phyloP scores from a whole-genome alignment of 1,140 invertebrate genomes.

The Tachypleus tridentatus region DNA sequence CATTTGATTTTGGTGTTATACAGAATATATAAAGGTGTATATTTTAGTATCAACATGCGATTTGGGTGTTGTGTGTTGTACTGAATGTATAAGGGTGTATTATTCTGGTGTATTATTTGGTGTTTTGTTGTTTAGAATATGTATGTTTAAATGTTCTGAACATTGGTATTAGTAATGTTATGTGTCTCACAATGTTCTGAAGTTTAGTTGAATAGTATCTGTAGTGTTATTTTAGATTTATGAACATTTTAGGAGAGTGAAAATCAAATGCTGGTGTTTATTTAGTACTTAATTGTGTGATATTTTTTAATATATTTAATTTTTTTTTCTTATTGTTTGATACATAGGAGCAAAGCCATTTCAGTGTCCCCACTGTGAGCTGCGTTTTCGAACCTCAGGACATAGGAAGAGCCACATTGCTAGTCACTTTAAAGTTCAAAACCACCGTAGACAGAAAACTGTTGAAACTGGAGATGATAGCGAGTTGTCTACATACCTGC shows the following conservation, averaged over 20 bases:
- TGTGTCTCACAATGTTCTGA: too few relatives aligned
- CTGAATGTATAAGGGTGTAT: too few relatives aligned
- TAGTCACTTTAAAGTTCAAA: conserved; percentile 28
- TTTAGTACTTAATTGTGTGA: conserved; percentile 3
- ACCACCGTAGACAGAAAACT: too few relatives aligned
- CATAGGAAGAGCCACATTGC: conserved; percentile 38
- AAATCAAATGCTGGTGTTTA: not conserved
- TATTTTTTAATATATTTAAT: conserved; percentile 18
- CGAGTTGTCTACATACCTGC: too few relatives aligned
- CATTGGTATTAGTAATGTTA: not conserved
- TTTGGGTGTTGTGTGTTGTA: too few relatives aligned
- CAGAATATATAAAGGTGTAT: too few relatives aligned
- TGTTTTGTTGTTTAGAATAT: not conserved
- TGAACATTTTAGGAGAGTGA: too few relatives aligned
- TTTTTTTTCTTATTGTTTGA: conserved; percentile 20
- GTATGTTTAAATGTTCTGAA: not conserved
- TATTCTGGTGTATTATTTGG: not conserved
- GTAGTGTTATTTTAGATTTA: too few relatives aligned
- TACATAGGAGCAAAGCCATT: conserved; percentile 49
- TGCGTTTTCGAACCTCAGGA: conserved; percentile 45
- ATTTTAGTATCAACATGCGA: too few relatives aligned
- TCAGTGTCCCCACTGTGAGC: conserved; percentile 48
- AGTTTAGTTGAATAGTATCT: too few relatives aligned
- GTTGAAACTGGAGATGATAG: too few relatives aligned
- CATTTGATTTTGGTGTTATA: too few relatives aligned